Base-by-base conservation (phyloP, 2,888 invertebrate genomes). In the Tupiocoris notatus region DNA sequence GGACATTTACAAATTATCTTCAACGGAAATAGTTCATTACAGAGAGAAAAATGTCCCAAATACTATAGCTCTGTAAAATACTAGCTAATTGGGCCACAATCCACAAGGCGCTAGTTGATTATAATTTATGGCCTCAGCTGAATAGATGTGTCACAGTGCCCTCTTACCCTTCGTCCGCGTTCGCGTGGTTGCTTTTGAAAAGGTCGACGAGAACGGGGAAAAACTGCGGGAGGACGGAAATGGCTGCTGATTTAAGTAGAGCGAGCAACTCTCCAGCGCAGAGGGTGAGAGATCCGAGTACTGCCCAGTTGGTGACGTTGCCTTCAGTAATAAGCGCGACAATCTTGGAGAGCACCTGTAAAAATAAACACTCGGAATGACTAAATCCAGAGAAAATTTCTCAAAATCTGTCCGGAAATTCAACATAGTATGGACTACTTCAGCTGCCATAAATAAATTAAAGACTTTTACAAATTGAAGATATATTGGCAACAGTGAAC, bases 191-290 rank as follows among this genome's bases (percentile, higher is more conserved):
- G n/a, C 63, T 64, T 24, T 71, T 65, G 24, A 79, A 68, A 20
- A 67, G 70, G 54, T 63, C 68, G 23, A 76, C 70, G 20, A 78
- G 65, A 21, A 88, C 87, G 0, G 95, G 94, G 88, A 95, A 91
- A 81, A 93, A 92, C 81, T 88, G 89, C 1, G 92, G 88, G n/a
- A 96, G 85, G 78, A 89, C 88, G 0, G 88, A 86, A 63, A 96
- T 87, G 0, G 92, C 89, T 80, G 93, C 90, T 0, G 91, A 92
- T 82, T 90, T 90, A 80, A 96, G 86, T 78, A 90, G 89, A 58
- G 88, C 87, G 79, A 92, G 91, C 23, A 96, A 84, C 84, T 95
- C 94, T 0, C 92, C 92, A 21, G 95, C 86, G 78, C 93, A 92
- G 61, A 94, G 85, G 1, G 92, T 88, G 0, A 91, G 86, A 17